phyloP scores from a whole-genome alignment of 2,797 vertebrate genomes.

The Melanotaenia boesemani region DNA sequence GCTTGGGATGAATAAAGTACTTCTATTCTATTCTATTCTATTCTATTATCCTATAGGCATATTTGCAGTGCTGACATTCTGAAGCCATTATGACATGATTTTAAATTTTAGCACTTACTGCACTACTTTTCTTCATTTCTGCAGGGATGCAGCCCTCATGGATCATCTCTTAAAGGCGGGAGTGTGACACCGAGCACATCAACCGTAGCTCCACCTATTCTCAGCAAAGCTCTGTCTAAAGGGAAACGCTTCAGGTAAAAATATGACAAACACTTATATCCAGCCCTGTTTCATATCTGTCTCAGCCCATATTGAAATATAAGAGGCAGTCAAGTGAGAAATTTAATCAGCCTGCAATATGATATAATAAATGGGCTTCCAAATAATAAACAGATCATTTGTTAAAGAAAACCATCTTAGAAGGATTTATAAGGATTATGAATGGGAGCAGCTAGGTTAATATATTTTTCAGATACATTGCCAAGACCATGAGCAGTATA shows the following conservation, averaged over 20 bases:
- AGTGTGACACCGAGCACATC: conserved; percentile 60
- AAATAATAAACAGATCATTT: conserved; percentile 58
- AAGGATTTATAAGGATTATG: conserved; percentile 42
- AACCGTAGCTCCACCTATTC: conserved; percentile 61
- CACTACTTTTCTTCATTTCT: conserved; percentile 10
- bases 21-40: no score
- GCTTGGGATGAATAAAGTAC: no score
- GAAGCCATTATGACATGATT: conserved; percentile 13
- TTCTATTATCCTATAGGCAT: conserved; percentile 17
- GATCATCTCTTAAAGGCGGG: conserved; percentile 64
- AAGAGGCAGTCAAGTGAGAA: conserved; percentile 50
- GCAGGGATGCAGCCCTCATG: conserved; percentile 78
- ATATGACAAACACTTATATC: conserved; percentile 46
- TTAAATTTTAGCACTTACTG: background rate
- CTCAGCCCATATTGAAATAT: conserved; percentile 25
- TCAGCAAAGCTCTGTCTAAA: conserved; percentile 76
- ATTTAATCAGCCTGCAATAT: conserved; percentile 57
- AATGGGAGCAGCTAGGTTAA: conserved; percentile 19
- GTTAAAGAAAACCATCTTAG: conserved; percentile 12
- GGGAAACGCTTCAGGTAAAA: conserved; percentile 84
- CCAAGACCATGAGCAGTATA: conserved; percentile 20
- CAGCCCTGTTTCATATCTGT: conserved; percentile 40
- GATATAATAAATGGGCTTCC: conserved; percentile 47
- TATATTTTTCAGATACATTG: conserved; percentile 24
- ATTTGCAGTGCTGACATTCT: conserved; percentile 22